Evolutionary conservation across 2,888 invertebrate species (phyloP).

Genomic region (Archaeoteleia sp.): DNA sequence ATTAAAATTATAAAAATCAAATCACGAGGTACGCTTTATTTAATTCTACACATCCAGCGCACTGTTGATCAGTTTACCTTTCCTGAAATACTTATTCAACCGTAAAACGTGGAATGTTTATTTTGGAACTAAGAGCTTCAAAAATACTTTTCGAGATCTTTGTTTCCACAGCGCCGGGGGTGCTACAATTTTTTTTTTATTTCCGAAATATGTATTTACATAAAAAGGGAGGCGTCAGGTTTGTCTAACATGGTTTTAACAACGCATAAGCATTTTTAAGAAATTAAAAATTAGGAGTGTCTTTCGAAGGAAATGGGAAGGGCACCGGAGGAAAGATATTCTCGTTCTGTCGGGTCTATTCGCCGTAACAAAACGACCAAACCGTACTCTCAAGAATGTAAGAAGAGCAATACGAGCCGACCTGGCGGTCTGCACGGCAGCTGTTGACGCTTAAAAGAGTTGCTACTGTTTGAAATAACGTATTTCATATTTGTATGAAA

Average conservation of each 20-base stretch:
- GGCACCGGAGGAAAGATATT: constrained; percentile 61
- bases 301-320: constrained; percentile 8
- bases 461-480: constrained; percentile 23
- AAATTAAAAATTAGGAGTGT: constrained; percentile 29
- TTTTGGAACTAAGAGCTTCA: constrained; percentile 57
- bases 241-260: constrained; percentile 18
- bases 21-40: constrained; percentile 5
- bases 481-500: constrained; percentile 29
- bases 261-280: constrained; percentile 18
- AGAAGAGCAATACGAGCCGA: constrained; percentile 67
- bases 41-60: background rate
- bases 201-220: constrained; percentile 26
- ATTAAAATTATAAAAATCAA: no score
- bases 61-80: constrained; percentile 6
- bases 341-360: constrained; percentile 62
- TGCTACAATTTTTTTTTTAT: constrained; percentile 2
- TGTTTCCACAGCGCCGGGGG: constrained; percentile 38
- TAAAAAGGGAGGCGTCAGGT: constrained; percentile 19
- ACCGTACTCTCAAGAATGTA: constrained; percentile 70
- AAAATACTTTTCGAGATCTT: constrained; percentile 55
- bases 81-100: constrained; percentile 11
- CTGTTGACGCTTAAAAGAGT: constrained; percentile 65
- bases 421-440: constrained; percentile 66
- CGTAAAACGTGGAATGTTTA: constrained; percentile 51
- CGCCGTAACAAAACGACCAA: constrained; percentile 59